Evolutionary conservation across 2,797 vertebrate genomes (phyloP).

Genomic region (Chelon auratus): DNA sequence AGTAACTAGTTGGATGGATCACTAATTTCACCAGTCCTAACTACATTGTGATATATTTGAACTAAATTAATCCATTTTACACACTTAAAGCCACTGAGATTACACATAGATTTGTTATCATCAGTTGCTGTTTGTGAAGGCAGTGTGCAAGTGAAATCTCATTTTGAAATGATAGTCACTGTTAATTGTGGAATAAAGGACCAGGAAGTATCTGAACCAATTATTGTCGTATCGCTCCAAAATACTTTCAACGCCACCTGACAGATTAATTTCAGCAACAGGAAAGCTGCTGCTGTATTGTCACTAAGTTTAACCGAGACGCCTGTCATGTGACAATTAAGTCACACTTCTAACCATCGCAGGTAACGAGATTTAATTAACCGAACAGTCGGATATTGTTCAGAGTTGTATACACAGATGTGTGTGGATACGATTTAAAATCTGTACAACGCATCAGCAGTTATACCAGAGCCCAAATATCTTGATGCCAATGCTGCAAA

Average conservation of each 20-base stretch:
- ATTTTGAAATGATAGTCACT: neutral
- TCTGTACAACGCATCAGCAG: too few species aligned
- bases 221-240: neutral
- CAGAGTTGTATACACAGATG: too few species aligned
- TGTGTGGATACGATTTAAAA: too few species aligned
- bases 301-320: neutral
- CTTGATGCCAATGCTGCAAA: conserved; percentile 1
- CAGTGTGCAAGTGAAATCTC: neutral
- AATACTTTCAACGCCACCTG: neutral
- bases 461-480: conserved; percentile 8
- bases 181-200: conserved; percentile 10
- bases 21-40: neutral
- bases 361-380: neutral
- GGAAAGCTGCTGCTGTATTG: neutral
- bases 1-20: neutral
- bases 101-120: neutral
- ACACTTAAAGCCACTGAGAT: neutral
- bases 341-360: neutral
- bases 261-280: neutral
- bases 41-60: neutral
- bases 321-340: neutral
- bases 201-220: neutral
- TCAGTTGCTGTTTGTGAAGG: neutral
- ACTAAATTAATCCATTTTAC: neutral
- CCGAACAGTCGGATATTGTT: too few species aligned